A percentile compares a stretch with the other conserved stretches of the same genome.
Conservation (phyloP, 2,888 invertebrate species). For the Cecidostiba fungosa region DNA sequence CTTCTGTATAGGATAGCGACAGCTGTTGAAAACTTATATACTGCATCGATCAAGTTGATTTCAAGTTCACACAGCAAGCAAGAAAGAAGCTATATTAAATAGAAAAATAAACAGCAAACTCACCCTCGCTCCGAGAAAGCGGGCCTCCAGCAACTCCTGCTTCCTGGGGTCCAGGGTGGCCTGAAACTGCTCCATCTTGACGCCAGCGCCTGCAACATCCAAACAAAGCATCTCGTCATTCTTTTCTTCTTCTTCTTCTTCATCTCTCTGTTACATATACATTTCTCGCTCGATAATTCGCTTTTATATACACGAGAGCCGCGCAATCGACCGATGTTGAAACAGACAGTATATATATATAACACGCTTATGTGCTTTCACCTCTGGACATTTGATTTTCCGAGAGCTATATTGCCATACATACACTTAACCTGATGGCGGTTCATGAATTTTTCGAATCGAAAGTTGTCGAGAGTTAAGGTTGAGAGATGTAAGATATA, state of each 20-base stretch:
- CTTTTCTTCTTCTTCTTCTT: neutral
- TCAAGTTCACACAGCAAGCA: neutral
- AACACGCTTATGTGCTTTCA: neutral
- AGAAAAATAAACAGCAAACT: slow-evolving; percentile 79
- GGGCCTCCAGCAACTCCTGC: slow-evolving; percentile 98
- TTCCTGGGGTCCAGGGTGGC: slow-evolving; percentile 98
- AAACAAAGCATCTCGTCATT: slow-evolving; percentile 7
- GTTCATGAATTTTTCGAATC: too few species aligned
- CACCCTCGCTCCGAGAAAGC: slow-evolving; percentile 97
- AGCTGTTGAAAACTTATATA: too few species aligned
- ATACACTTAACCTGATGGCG: too few species aligned
- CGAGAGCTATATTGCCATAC: neutral
- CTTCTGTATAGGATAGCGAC: too few species aligned
- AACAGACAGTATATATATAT: neutral
- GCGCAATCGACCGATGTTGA: slow-evolving; percentile 37
- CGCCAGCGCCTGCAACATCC: slow-evolving; percentile 88
- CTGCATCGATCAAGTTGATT: too few species aligned
- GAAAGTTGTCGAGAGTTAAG: neutral
- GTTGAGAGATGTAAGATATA: too few species aligned
- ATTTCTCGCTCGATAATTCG: slow-evolving; percentile 39
- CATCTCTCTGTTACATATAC: neutral
- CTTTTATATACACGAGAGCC: neutral
- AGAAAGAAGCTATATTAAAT: neutral
- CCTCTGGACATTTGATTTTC: slow-evolving; percentile 25
- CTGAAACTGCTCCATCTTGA: slow-evolving; percentile 98